These are phyloP conservation scores for Phainopepla nitens DNA, from an alignment of 2,113 vertebrate genomes.

Conservation along the genomic window DNA sequence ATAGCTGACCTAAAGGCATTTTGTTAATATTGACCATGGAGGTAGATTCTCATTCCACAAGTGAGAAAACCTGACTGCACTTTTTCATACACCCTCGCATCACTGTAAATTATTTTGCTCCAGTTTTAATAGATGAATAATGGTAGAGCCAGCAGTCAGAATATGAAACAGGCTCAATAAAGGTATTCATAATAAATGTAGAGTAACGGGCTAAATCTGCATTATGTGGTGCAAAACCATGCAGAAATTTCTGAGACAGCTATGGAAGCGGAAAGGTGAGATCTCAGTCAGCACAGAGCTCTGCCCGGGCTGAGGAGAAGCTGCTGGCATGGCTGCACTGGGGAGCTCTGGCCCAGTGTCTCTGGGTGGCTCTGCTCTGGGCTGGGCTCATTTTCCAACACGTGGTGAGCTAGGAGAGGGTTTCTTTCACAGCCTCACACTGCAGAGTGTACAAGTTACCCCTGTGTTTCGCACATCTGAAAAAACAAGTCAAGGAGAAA, in stretches of 20 bases:
- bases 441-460: neutral
- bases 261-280: neutral
- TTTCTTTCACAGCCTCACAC: neutral
- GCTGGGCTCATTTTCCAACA: neutral
- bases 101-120: neutral
- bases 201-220: neutral
- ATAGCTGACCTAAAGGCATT: neutral
- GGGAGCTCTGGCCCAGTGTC: neutral
- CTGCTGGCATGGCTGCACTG: neutral
- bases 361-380: neutral
- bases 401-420: neutral
- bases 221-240: neutral
- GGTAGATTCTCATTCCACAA: neutral
- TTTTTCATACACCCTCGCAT: neutral
- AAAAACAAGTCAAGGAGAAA: neutral
- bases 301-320: neutral
- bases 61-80: neutral
- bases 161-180: neutral
- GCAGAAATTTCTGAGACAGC: neutral
- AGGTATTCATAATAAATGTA: neutral
- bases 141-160: neutral
- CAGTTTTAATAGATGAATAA: neutral
- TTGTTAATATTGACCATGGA: neutral
- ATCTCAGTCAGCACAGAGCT: neutral
- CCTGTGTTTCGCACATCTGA: neutral